Conservation (phyloP, 2,888 invertebrate genomes). For the Aporophyla nigra region DNA sequence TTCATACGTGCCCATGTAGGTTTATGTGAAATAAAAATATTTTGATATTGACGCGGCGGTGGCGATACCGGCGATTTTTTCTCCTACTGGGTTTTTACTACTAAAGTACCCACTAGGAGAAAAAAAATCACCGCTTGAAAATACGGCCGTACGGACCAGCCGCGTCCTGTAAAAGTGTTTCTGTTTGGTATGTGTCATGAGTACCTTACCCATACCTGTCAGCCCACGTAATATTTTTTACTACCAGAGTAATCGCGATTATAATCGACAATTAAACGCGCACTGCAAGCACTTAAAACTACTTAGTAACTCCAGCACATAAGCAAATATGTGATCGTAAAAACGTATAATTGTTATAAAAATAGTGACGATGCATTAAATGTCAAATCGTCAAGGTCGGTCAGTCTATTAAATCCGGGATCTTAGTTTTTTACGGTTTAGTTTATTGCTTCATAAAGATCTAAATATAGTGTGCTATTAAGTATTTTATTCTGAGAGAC, state of each 20-base stretch:
- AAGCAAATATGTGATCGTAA: constrained; percentile 56
- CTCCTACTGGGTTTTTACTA: no score
- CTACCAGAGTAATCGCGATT: constrained; percentile 29
- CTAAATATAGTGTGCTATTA: constrained; percentile 33
- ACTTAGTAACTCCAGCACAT: constrained; percentile 58
- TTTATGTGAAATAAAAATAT: no score
- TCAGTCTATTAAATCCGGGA: constrained; percentile 51
- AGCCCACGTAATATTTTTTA: constrained; percentile 27
- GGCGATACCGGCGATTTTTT: no score
- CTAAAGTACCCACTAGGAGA: no score
- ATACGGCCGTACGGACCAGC: no score
- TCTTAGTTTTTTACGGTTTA: constrained; percentile 58
- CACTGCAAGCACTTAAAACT: constrained; percentile 46
- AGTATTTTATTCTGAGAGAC: constrained; percentile 20
- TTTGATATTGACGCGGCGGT: no score
- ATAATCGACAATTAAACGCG: constrained; percentile 54
- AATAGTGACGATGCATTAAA: constrained; percentile 66
- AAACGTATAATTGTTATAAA: constrained; percentile 63
- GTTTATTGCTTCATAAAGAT: constrained; percentile 62
- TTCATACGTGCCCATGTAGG: no score
- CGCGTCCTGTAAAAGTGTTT: no score
- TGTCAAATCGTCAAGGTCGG: constrained; percentile 62
- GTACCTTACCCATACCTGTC: background rate
- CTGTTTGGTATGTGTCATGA: background rate
- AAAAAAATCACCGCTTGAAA: no score